A percentile compares a stretch with the other conserved stretches of the same genome.
Conservation (phyloP, 2,797 vertebrate species). For the Urophycis tenuis region DNA sequence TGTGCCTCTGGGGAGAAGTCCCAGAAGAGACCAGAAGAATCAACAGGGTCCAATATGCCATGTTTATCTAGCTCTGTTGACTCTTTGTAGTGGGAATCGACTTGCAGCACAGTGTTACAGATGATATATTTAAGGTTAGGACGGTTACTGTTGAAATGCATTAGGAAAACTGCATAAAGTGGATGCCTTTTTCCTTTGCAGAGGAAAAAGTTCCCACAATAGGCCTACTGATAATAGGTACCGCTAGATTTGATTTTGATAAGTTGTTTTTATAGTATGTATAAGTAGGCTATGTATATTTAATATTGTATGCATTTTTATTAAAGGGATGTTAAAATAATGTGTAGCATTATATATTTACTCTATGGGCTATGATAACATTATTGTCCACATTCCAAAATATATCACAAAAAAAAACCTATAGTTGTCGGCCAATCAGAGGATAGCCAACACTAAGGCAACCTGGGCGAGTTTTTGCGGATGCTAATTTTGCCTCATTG, state of each 20-base stretch:
- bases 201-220: not conserved
- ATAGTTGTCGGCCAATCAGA: not conserved
- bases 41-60: not conserved
- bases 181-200: not conserved
- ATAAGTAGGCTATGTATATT: not conserved
- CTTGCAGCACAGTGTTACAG: not conserved
- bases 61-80: conserved; percentile 7
- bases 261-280: not conserved
- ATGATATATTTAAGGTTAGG: not conserved
- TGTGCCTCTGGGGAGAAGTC: conserved; percentile 26
- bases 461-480: not conserved
- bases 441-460: not conserved
- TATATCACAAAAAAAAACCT: not conserved
- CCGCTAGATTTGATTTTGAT: not conserved
- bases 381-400: not conserved
- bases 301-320: not conserved
- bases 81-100: not conserved
- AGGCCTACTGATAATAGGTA: not conserved
- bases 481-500: not conserved
- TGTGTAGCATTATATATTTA: not conserved
- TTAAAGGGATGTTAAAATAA: not conserved
- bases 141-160: not conserved
- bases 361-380: not conserved
- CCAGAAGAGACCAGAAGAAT: conserved; percentile 13
- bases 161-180: not conserved